These are phyloP conservation scores for Globodera ellingtonae DNA, from an alignment of 1,140 invertebrate genomes.

Conservation along the genomic window DNA sequence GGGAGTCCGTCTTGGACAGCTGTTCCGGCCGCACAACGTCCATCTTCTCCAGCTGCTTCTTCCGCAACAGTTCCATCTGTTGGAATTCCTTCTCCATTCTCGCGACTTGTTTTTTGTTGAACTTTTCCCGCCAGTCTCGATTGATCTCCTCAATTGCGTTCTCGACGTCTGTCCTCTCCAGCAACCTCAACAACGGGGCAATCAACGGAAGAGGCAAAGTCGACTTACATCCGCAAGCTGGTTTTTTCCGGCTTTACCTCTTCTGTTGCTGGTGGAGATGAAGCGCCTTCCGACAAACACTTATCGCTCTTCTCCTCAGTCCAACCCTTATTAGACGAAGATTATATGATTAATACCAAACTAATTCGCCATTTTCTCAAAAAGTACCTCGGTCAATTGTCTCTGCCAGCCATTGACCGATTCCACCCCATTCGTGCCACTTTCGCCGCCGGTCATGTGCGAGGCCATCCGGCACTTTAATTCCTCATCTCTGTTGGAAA, in stretches of 20 bases:
- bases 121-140: neutral
- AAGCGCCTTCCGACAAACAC: too few relatives aligned
- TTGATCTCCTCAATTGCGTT: neutral
- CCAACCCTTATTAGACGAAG: too few relatives aligned
- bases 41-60: neutral
- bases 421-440: too few relatives aligned
- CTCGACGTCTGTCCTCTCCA: neutral
- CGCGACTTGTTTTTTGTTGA: neutral
- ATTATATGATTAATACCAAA: too few relatives aligned
- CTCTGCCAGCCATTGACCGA: too few relatives aligned
- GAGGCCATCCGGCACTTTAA: too few relatives aligned
- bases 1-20: neutral
- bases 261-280: too few relatives aligned
- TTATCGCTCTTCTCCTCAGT: too few relatives aligned
- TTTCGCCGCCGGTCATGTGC: too few relatives aligned
- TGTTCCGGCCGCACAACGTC: neutral
- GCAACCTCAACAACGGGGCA: constrained; percentile 1
- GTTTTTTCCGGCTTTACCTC: neutral
- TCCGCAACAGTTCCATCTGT: neutral
- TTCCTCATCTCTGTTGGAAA: too few relatives aligned
- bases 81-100: neutral
- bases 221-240: neutral
- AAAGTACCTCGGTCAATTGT: too few relatives aligned
- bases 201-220: neutral
- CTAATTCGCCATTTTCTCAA: too few relatives aligned